Base-by-base conservation (phyloP, 2,797 vertebrate genomes). In the Amblyraja radiata region DNA sequence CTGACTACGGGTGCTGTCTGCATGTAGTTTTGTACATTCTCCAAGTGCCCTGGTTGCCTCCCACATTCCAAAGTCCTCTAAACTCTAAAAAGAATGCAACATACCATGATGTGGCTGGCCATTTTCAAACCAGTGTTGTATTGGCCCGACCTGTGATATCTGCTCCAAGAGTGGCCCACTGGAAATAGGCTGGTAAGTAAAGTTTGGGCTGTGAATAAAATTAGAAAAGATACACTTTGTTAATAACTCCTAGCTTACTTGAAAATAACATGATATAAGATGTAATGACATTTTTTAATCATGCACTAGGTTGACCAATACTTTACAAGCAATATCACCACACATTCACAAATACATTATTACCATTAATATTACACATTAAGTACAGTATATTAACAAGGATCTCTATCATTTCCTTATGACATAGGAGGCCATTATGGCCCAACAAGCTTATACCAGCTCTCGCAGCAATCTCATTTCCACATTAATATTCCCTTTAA, bases 71-170 rank as follows among this genome's bases (percentile, higher is more conserved):
- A 9, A 0, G 36, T 54, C 78, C 94, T 95, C 95, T 96, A 94
- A 93, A 80, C 54, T 93, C 61, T 83, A 32, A 71, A 1, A 54
- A 73, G 28, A 93, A 92, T 93, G 93, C 96, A 94, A 93, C 94
- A 95, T 94, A 98, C 99, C 98, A 5, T 97, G 96, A 93, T 96
- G 97, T 94, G 96, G 77, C 78, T 97, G 96, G 94, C 96, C 95
- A 94, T 95, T 96, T 94, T 96, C 98, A 94, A 98, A 98, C 98
- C 98, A 98, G 25, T 97, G 97, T 32, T 97, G 96, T 93, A 97
- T 96, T 13, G 96, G 96, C 88, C 97, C 97, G 79, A 96, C 93
- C 93, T 98, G 97, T 71, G 96, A 94, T 94, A 95, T 97, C 93
- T 96, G 97, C 93, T 97, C 95, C 94, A 95, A 95, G 94, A 97